Conservation (phyloP, 2,797 vertebrate genomes). For the Urocyon cinereoargenteus region DNA sequence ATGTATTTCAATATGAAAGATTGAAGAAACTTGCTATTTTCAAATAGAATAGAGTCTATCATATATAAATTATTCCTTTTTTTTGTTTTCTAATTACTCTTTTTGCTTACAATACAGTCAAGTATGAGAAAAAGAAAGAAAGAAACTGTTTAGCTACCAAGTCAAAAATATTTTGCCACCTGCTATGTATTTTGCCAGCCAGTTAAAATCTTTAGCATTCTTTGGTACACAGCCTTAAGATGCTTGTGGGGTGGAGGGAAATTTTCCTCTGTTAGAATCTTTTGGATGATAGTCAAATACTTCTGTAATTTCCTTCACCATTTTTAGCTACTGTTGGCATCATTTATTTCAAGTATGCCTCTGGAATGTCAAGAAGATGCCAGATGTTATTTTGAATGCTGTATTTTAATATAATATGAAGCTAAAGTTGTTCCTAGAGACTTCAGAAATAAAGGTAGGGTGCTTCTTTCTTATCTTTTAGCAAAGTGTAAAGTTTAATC, state of each 20-base stretch:
- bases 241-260: neutral
- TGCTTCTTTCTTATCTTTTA: neutral
- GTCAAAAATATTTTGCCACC: constrained; percentile 53
- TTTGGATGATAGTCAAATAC: constrained; percentile 78
- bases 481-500: constrained; percentile 59
- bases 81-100: neutral
- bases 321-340: constrained; percentile 77
- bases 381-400: constrained; percentile 67
- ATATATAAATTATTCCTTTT: neutral
- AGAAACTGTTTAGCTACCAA: neutral
- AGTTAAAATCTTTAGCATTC: constrained; percentile 72
- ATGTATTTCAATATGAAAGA: neutral
- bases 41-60: neutral
- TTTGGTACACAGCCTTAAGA: constrained; percentile 29
- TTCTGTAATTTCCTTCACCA: constrained; percentile 79
- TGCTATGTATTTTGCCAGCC: constrained; percentile 31
- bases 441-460: constrained; percentile 35
- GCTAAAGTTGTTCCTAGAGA: constrained; percentile 55
- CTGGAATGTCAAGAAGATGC: constrained; percentile 73
- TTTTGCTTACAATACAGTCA: constrained; percentile 52
- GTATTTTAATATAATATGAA: constrained; percentile 47
- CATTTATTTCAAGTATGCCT: constrained; percentile 70
- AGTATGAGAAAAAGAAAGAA: neutral
- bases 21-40: neutral
- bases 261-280: constrained; percentile 72